Base-by-base conservation (phyloP, 1,140 invertebrate species). In the Teleopsis dalmanni region DNA sequence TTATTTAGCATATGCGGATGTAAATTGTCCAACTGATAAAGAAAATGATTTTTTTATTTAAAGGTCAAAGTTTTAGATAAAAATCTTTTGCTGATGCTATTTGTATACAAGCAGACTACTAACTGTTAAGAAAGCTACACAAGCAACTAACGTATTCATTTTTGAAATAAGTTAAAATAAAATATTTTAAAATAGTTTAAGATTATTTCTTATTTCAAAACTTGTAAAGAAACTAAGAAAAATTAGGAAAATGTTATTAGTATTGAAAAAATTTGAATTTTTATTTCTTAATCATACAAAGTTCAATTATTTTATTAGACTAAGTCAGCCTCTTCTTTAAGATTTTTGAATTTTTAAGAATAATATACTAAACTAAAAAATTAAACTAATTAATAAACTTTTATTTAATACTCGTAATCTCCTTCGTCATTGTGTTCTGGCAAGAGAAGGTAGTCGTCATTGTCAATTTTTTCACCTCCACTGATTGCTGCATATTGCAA, bases 1-100 rank as follows among this genome's bases (percentile, higher is more conserved):
- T 91, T 91, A 71, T 91, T 58, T 4, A 56, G 31, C n/a, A 56
- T 51, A 10, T 63, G 54, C 10, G 37, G 51, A 50, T 57, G 47
- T n/a, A n/a, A n/a, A n/a, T n/a, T n/a, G n/a, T n/a, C n/a, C n/a
- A n/a, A n/a, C n/a, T n/a, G n/a, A n/a, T n/a, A n/a, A n/a, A n/a
- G n/a, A n/a, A n/a, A n/a, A n/a, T n/a, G n/a, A n/a, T n/a, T n/a
- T n/a, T n/a, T n/a, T n/a, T n/a, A n/a, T n/a, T n/a, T n/a, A n/a
- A n/a, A n/a, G n/a, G n/a, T n/a, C n/a, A n/a, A n/a, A n/a, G n/a
- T n/a, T n/a, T n/a, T n/a, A n/a, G n/a, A n/a, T n/a, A n/a, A n/a
- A n/a, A n/a, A n/a, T n/a, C n/a, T n/a, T n/a, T n/a, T n/a, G n/a
- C n/a, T n/a, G n/a, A n/a, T n/a, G n/a, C n/a, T n/a, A n/a, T n/a